Evolutionary conservation across 2,113 vertebrate genomes (phyloP), one percentile per base, ranked within the genome.

Genomic region (Hiodon tergisus): DNA sequence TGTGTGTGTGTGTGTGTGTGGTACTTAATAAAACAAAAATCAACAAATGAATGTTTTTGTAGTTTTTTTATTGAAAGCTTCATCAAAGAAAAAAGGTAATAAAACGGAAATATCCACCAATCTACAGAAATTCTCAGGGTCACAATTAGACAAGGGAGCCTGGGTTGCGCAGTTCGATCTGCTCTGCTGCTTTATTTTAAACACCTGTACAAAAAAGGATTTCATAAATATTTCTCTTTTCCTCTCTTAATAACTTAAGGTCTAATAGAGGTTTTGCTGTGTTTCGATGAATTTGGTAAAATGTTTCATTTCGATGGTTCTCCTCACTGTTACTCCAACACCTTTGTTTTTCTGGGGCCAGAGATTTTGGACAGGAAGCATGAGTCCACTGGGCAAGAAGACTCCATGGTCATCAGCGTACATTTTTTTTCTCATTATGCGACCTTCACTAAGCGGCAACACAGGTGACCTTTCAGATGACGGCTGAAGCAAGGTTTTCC

Each of bases 21-120:
- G 77, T 31, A 70, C 14, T 47, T 48, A 61, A 61, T 46, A 47
- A 60, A 3, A 63, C 70, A 74, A 4, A 58, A 61, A 14, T 52
- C 3, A 47, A 48, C 50, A n/a, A 70, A 31, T 51, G 50, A 68
- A 58, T 73, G 65, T 57, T 86, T 87, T 86, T 72, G 78, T 82
- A 83, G 77, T 88, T 83, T 88, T 96, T 98, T 94, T 93, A 97
- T 99, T 97, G 93, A 98, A 99, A 98, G 94, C 93, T 94, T 95
- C 92, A 90, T 96, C 91, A 94, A 94, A 96, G 94, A 95, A 95
- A 84, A 82, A 89, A 88, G 51, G 81, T 5, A 73, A 83, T 78
- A 78, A 86, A 97, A 94, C 91, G 94, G 92, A 96, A 96, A 98
- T 91, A 96, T 94, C 94, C 94, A 98, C 94, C 96, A 91, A 95